These are phyloP conservation scores for Cephus rjabovi DNA, from an alignment of 2,888 invertebrate genomes.

Conservation along the genomic window DNA sequence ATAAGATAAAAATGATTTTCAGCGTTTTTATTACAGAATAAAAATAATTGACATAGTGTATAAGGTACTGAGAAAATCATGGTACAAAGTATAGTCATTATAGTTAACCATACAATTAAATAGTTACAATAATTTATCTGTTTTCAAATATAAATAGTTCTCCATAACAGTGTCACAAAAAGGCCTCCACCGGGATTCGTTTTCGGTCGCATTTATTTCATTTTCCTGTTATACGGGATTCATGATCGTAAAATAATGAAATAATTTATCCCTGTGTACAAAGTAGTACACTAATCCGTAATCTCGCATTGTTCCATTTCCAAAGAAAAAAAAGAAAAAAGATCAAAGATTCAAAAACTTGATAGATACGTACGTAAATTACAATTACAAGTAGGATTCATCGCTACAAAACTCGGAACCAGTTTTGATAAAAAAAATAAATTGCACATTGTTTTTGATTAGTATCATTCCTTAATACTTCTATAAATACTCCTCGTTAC, in stretches of 20 bases:
- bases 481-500: conserved; percentile 9
- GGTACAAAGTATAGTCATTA: conserved; percentile 62
- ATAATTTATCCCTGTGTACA: not conserved
- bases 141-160: conserved; percentile 2
- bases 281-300: not conserved
- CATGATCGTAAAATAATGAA: not conserved
- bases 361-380: not conserved
- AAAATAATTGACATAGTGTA: conserved; percentile 4
- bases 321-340: not conserved
- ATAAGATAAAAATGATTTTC: not conserved
- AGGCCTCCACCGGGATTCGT: conserved; percentile 2
- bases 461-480: conserved; percentile 17
- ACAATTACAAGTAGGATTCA: conserved; percentile 13
- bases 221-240: not conserved
- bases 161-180: not conserved
- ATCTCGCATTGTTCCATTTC: not conserved
- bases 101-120: conserved; percentile 66
- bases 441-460: conserved; percentile 36
- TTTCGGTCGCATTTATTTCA: not conserved
- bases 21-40: conserved; percentile 1
- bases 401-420: conserved; percentile 29
- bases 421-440: conserved; percentile 22
- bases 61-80: conserved; percentile 28
- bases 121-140: conserved; percentile 62
- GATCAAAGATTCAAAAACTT: not conserved